phyloP scores from a whole-genome alignment of 2,888 invertebrate genomes.

The Griposia aprilina region DNA sequence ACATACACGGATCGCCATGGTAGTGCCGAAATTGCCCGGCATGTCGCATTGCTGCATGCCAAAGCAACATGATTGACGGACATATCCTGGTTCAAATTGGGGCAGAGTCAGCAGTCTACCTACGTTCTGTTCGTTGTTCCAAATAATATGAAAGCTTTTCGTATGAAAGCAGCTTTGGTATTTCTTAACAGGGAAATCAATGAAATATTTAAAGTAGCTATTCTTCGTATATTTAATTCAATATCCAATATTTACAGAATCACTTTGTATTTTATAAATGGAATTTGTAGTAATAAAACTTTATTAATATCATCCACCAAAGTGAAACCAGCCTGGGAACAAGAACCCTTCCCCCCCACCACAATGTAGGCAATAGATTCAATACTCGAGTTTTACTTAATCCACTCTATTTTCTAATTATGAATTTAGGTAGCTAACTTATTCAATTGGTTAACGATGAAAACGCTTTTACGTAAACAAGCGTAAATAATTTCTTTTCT shows the following conservation, averaged over 20 bases:
- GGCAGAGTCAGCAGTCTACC: background rate
- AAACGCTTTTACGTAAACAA: conserved; percentile 38
- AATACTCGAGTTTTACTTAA: conserved; percentile 31
- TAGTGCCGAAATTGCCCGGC: background rate
- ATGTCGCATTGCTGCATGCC: conserved; percentile 26
- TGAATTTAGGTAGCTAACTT: conserved; percentile 31
- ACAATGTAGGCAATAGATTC: conserved; percentile 39
- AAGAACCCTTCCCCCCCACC: conserved; percentile 3
- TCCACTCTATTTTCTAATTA: conserved; percentile 45
- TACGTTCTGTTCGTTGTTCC: background rate
- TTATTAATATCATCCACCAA: conserved; percentile 74
- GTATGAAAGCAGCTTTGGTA: background rate
- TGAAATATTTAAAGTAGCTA: background rate
- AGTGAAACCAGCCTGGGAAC: conserved; percentile 32
- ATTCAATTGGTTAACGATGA: conserved; percentile 20
- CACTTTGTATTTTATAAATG: conserved; percentile 44
- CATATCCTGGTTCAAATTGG: conserved; percentile 2
- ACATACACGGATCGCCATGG: background rate
- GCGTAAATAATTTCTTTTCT: conserved; percentile 19
- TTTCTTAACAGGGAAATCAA: conserved; percentile 6
- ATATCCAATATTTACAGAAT: conserved; percentile 54
- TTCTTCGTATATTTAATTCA: conserved; percentile 12
- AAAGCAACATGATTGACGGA: conserved; percentile 28
- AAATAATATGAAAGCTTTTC: conserved; percentile 7
- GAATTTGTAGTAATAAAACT: conserved; percentile 70